Percentiles rank a stretch among this genome's conserved stretches.
Conservation (phyloP, 2,113 vertebrate species). For the Dissostichus mawsoni region DNA sequence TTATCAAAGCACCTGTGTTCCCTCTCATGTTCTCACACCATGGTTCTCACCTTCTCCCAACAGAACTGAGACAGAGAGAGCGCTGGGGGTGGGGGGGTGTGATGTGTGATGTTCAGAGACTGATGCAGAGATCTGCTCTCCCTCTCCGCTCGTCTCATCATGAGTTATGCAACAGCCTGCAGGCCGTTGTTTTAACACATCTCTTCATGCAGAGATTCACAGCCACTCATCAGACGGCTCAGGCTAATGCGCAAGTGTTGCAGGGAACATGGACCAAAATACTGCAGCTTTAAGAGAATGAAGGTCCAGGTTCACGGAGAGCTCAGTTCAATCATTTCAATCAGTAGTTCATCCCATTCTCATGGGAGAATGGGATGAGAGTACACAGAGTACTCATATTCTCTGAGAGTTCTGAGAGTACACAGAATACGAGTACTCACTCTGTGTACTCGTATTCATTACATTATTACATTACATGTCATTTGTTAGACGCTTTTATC, state of each 20-base stretch:
- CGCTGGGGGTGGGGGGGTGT: conserved; percentile 43
- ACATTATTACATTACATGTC: no score
- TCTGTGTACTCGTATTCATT: no score
- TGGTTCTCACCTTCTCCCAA: not conserved
- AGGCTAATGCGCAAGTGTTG: not conserved
- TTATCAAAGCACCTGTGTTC: conserved; percentile 28
- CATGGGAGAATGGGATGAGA: no score
- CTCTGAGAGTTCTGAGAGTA: no score
- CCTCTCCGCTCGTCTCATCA: conserved; percentile 22
- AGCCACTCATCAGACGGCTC: conserved; percentile 13
- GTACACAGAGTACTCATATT: no score
- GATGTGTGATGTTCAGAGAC: conserved; percentile 51
- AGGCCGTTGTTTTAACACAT: conserved; percentile 56
- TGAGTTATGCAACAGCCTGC: conserved; percentile 69
- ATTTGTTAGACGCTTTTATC: no score
- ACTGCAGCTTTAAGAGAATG: not conserved
- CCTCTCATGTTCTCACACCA: not conserved
- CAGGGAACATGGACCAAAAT: not conserved
- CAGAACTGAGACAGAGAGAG: not conserved
- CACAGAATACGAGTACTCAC: no score
- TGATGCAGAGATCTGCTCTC: conserved; percentile 45
- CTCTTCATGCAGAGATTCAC: conserved; percentile 26
- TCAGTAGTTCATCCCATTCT: not conserved
- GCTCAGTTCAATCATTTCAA: not conserved
- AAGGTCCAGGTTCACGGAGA: not conserved